Evolutionary conservation across 2,888 invertebrate genomes (phyloP), one percentile per base, ranked within the genome.

Genomic region (Enchytraeus crypticus): DNA sequence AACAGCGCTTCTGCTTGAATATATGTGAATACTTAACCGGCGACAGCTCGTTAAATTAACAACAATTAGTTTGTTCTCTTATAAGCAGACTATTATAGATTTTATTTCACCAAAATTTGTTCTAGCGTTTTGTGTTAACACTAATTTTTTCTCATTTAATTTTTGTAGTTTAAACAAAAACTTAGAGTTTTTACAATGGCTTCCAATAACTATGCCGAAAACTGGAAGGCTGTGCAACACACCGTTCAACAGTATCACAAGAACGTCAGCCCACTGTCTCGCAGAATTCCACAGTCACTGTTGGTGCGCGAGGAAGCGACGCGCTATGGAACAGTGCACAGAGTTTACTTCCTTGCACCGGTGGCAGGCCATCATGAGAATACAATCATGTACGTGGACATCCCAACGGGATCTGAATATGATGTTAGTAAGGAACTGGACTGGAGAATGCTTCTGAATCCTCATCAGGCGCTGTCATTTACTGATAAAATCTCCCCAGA

Each of bases 341-440:
- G 92, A 72, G 86, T 93, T 72, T 95, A 93, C 79, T 95, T 92
- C 77, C 83, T 95, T 64, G 88, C 90, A 70, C 88, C 89, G 27
- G 89, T 90, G 0, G 87, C 87, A 56, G 89, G 89, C 72, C 88
- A 89, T 21, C 89, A 91, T 85, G 92, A 93, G 78, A 90, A 90
- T 2, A 92, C 92, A 0, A 80, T 93, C 14, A 81, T 92, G 0
- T 92, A 88, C 73, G 87, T 88, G 0, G 92, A 93, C 77, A 84
- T 93, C 11, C 53, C 53, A 21, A 27, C 23, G 8, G 53, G 33
- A n/a, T 38, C 38, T 38, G 11, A 14, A 14, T 14, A 38, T 38
- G 38, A 8, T 38, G 38, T 38, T 18, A 38, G 38, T 18, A 14
- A 8, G 8, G 38, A 38, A 38, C 38, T 38, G 11, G 18, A 18